Conservation (phyloP, 2,113 vertebrate species). For the Phrynocephalus versicolor region DNA sequence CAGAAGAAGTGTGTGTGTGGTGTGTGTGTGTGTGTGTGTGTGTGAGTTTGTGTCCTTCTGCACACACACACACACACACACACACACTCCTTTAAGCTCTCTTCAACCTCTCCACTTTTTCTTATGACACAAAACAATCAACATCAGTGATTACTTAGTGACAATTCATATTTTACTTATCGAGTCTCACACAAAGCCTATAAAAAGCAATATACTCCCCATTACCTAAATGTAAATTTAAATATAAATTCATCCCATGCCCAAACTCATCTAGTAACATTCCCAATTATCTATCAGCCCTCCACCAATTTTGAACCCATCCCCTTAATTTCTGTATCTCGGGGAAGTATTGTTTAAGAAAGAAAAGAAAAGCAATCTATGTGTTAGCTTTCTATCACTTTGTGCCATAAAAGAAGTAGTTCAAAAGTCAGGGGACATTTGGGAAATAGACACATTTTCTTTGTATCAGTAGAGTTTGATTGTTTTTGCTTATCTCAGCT, state of each 20-base stretch:
- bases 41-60: background rate
- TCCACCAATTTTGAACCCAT: background rate
- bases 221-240: background rate
- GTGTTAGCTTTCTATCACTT: background rate
- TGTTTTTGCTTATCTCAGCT: background rate
- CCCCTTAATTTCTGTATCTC: background rate
- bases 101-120: slow-evolving; percentile 8
- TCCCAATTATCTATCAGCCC: background rate
- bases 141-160: background rate
- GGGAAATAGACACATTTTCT: background rate
- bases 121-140: slow-evolving; percentile 24
- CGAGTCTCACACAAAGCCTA: background rate
- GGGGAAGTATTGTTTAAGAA: background rate
- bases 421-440: background rate
- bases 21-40: too few species aligned
- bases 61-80: too few species aligned
- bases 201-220: background rate
- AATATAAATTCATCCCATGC: background rate
- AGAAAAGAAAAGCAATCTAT: background rate
- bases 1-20: background rate
- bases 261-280: background rate
- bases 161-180: slow-evolving; percentile 25
- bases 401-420: background rate
- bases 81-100: slow-evolving; percentile 9
- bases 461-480: background rate